These are phyloP conservation scores for Bombus ignitus DNA, from an alignment of 1,140 invertebrate species.

Conservation along the genomic window DNA sequence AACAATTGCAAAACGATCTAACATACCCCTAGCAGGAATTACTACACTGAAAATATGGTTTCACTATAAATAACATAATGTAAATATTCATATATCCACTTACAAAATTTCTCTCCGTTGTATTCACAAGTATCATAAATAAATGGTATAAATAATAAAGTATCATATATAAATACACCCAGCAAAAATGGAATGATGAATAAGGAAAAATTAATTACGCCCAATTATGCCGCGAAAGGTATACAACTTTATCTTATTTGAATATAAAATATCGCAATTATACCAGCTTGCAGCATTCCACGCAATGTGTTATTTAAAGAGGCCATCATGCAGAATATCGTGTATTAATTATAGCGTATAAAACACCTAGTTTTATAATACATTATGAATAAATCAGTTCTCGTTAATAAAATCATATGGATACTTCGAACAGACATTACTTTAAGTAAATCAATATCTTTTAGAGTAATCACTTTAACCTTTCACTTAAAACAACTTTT, in stretches of 20 bases:
- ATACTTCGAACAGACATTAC: neutral
- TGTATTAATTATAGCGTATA: neutral
- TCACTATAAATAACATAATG: neutral
- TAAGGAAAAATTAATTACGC: neutral
- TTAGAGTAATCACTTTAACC: neutral
- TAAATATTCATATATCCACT: neutral
- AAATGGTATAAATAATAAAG: neutral
- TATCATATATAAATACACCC: neutral
- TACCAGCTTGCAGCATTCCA: neutral
- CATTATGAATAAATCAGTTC: neutral
- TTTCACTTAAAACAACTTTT: neutral
- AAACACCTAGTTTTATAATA: neutral
- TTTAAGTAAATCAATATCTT: neutral
- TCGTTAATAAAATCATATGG: neutral
- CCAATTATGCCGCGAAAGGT: neutral
- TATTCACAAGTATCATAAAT: neutral
- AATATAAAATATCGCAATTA: neutral
- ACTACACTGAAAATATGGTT: neutral
- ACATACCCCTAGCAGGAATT: neutral
- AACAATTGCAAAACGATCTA: neutral
- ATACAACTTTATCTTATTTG: neutral
- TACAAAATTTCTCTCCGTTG: neutral
- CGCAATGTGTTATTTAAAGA: neutral
- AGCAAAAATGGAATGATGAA: neutral
- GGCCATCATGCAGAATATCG: neutral